Evolutionary conservation across 2,888 invertebrate species (phyloP), one percentile per base, ranked within the genome.

Genomic region (Ormyrus thymus): DNA sequence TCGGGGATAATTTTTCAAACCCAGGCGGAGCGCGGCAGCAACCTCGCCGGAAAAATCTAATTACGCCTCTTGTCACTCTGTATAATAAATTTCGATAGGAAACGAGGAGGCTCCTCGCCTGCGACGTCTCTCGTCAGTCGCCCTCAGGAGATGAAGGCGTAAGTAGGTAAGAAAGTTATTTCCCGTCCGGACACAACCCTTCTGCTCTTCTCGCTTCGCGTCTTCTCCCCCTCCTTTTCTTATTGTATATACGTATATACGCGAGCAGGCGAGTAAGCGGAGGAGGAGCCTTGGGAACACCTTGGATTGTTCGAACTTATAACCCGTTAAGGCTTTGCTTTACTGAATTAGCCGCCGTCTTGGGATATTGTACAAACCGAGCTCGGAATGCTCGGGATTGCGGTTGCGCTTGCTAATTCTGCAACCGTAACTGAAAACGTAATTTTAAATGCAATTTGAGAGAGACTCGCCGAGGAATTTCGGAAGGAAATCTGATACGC

Each of bases 91-190:
- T 76, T 81, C 74, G 78, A 81, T 81, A 70, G 81, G 78, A 81
- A 79, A 76, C 78, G 81, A 76, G 68, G 59, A 71, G 62, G 74
- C 73, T 15, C n/a, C 72, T 15, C 66, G 75, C 55, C 68, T 45
- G 45, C 56, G 69, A 53, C 59, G 71, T 29, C 53, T 76, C 76
- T 83, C 82, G 82, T 83, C 80, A 72, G 61, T 69, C 45, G 66
- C 77, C 84, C 85, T 82, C 89, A 90, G 90, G 90, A 90, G 90
- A 90, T 90, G 89, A 90, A 88, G 87, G 84, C 86, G 85, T 90
- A 89, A 90, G 89, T 89, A 89, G 88, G 89, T 90, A 90, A 89
- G 89, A 90, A 90, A 90, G 89, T 90, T 90, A 90, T 90, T 90
- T 90, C 90, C 90, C 87, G 88, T 88, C 90, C 89, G 89, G 89